Conservation (phyloP, 2,113 vertebrate genomes). For the Diphyllodes magnificus region DNA sequence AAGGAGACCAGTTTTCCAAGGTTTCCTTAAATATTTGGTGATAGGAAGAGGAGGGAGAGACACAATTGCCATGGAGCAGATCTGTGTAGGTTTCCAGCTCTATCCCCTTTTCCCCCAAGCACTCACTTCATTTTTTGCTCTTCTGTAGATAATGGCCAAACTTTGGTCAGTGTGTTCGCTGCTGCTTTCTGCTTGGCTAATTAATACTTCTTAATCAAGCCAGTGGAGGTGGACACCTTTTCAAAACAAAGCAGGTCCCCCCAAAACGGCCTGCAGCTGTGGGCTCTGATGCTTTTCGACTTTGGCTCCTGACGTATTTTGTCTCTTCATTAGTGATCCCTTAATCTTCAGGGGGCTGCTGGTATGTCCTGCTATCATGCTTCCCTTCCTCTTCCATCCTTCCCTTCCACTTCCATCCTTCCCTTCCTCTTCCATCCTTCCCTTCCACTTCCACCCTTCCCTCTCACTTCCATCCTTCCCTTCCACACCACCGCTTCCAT, state of each 20-base stretch:
- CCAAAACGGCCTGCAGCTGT: neutral
- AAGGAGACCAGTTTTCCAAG: neutral
- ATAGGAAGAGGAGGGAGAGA: neutral
- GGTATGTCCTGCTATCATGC: neutral
- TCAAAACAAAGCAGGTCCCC: neutral
- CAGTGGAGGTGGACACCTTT: neutral
- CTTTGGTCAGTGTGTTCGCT: neutral
- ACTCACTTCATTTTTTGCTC: neutral
- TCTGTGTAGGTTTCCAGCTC: neutral
- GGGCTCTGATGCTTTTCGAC: neutral
- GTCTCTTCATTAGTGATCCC: neutral
- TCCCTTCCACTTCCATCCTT: neutral
- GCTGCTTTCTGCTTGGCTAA: neutral
- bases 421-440: no score
- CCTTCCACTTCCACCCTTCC: no score
- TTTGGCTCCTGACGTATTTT: neutral
- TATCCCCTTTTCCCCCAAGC: neutral
- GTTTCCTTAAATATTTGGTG: neutral
- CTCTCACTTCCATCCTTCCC: neutral
- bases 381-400: neutral
- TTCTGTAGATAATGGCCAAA: neutral
- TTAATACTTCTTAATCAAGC: neutral
- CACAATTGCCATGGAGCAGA: accelerated
- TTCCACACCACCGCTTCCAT: neutral
- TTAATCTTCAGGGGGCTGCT: neutral